Evolutionary conservation across 2,113 vertebrate genomes (phyloP), one percentile per base, ranked within the genome.

Genomic region (Pseudorectes ferrugineus): DNA sequence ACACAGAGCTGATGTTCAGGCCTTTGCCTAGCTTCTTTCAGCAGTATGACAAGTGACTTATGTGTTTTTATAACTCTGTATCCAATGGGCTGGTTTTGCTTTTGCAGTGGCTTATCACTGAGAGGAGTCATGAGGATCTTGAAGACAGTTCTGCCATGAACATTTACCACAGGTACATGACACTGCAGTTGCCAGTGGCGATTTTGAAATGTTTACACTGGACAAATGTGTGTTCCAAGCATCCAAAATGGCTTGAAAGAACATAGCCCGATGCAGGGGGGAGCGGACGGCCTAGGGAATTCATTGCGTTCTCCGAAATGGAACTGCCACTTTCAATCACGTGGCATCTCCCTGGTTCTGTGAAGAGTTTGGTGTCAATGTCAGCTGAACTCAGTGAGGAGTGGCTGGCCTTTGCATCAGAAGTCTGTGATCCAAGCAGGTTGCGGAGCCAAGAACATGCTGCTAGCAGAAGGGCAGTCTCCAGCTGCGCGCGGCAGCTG

Each of bases 1-100:
- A 95, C 93, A 92, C 78, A 95, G 93, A 91, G 94, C 86, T 96
- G 96, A 96, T 73, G 78, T 91, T 95, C 79, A 82, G 96, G 93
- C 97, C 95, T 93, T 97, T 91, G 96, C 96, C 97, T 96, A 96
- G 94, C 93, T 96, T 97, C 91, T 96, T 95, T 92, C 92, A 97
- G 91, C 71, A 96, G 83, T 96, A 85, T 94, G 88, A 95, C 87
- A 93, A 95, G 92, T 70, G 46, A 85, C 52, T 83, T 20, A 2
- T 6, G 3, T 43, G 21, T 65, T 45, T 52, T 63, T 77, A 23
- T 81, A 92, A 96, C 42, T 96, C 83, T 85, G 94, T 89, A 91
- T 93, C 88, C 95, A 85, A 35, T 92, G 95, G 78, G 88, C 93
- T 82, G 93, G 43, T 95, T 94, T 88, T 96, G 86, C 59, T 92